phyloP scores from a whole-genome alignment of 2,797 vertebrate species.

The Dermochelys coriacea region DNA sequence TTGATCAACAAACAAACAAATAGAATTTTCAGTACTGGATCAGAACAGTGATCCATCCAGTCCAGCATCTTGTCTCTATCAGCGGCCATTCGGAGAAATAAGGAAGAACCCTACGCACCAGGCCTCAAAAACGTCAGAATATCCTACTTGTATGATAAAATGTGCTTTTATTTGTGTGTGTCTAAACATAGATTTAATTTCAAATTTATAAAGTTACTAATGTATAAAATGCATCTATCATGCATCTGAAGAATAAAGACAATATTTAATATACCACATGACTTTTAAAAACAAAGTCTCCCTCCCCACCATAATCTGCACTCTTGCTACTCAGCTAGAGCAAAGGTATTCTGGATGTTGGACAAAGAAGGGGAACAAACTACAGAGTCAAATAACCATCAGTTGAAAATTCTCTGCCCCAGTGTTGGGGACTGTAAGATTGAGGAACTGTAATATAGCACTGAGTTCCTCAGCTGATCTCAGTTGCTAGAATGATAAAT shows the following conservation, averaged over 20 bases:
- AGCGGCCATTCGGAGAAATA: background rate
- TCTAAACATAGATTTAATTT: background rate
- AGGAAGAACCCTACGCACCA: background rate
- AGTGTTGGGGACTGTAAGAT: background rate
- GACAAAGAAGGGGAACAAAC: background rate
- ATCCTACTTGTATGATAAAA: background rate
- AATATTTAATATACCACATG: background rate
- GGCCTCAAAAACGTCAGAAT: accelerated
- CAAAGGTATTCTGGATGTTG: background rate
- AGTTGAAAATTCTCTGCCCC: background rate
- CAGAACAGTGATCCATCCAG: background rate
- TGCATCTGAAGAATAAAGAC: background rate
- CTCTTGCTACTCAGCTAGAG: background rate
- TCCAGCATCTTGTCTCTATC: background rate
- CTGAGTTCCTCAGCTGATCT: background rate
- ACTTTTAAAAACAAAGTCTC: background rate
- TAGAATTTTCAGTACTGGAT: background rate
- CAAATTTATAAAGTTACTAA: background rate
- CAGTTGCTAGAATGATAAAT: background rate
- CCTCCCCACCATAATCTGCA: background rate
- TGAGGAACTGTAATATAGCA: background rate
- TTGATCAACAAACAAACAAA: background rate
- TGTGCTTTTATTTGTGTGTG: background rate
- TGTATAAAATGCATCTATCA: background rate
- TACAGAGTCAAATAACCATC: background rate